These are phyloP conservation scores for Notamacropus eugenii DNA, from an alignment of 2,797 vertebrate species.

Conservation along the genomic window DNA sequence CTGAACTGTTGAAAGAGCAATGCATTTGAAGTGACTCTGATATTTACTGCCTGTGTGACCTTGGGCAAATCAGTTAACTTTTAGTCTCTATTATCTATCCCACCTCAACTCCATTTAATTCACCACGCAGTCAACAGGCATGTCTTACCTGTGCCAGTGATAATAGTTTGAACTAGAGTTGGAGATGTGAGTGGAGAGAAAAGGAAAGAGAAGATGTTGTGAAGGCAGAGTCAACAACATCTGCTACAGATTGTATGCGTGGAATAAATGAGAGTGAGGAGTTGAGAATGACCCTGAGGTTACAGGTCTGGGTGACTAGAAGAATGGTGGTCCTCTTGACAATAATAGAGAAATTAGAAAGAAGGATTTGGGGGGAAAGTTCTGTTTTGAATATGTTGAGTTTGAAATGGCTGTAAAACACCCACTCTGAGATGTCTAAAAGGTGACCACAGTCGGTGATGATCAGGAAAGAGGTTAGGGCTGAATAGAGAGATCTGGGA, in stretches of 20 bases:
- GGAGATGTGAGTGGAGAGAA: too few relatives aligned
- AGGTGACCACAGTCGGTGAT: not conserved
- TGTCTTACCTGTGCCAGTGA: not conserved
- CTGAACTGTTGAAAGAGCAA: not conserved
- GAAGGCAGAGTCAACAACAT: not conserved
- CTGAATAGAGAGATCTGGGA: not conserved
- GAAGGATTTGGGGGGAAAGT: not conserved
- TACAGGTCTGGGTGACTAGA: not conserved
- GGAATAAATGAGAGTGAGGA: not conserved
- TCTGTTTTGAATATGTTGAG: not conserved
- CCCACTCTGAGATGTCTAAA: too few relatives aligned
- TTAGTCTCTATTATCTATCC: not conserved
- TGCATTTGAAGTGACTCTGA: not conserved
- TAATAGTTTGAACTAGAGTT: not conserved
- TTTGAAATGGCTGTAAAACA: not conserved
- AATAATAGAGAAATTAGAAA: not conserved
- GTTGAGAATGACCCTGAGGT: not conserved
- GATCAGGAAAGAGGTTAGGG: not conserved
- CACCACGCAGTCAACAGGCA: not conserved
- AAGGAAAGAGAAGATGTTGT: not conserved
- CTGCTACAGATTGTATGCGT: not conserved
- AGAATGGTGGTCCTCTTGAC: not conserved
- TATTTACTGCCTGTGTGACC: not conserved
- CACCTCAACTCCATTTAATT: not conserved
- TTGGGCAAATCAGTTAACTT: not conserved